Evolutionary conservation across 2,113 vertebrate genomes (phyloP).

Genomic region (Poeciliopsis retropinna): DNA sequence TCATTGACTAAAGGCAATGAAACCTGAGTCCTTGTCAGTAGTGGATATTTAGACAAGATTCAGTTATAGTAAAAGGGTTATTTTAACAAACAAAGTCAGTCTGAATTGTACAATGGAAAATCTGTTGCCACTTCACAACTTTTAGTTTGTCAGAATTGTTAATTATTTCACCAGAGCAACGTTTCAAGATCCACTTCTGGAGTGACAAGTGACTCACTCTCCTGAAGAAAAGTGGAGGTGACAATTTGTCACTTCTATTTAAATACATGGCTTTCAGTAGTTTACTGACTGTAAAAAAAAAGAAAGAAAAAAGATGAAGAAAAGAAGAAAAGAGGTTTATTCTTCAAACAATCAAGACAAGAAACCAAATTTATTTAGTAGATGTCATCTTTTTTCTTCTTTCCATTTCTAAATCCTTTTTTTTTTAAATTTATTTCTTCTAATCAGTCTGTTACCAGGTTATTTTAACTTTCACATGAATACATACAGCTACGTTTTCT

Average conservation of each 20-base stretch:
- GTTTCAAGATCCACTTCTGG: neutral
- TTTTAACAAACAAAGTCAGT: neutral
- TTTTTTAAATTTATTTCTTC: neutral
- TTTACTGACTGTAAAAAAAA: neutral
- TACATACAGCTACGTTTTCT: too few relatives aligned
- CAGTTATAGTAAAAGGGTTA: neutral
- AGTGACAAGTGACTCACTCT: neutral
- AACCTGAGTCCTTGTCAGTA: neutral
- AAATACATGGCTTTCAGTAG: neutral
- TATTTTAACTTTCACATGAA: too few relatives aligned
- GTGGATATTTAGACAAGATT: neutral
- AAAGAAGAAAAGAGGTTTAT: neutral
- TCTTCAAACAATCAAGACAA: neutral
- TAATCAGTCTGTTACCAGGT: neutral
- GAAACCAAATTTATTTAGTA: neutral
- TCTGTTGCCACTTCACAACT: neutral
- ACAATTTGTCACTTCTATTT: neutral
- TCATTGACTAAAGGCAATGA: neutral
- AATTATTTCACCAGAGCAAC: neutral
- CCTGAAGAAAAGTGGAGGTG: neutral
- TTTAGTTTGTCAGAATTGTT: neutral
- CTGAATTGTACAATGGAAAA: neutral
- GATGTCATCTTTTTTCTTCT: neutral
- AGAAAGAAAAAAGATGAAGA: neutral
- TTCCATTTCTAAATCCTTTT: neutral